These are phyloP conservation scores for Drosophila acutilabella DNA, from an alignment of 2,888 invertebrate genomes.

Conservation along the genomic window DNA sequence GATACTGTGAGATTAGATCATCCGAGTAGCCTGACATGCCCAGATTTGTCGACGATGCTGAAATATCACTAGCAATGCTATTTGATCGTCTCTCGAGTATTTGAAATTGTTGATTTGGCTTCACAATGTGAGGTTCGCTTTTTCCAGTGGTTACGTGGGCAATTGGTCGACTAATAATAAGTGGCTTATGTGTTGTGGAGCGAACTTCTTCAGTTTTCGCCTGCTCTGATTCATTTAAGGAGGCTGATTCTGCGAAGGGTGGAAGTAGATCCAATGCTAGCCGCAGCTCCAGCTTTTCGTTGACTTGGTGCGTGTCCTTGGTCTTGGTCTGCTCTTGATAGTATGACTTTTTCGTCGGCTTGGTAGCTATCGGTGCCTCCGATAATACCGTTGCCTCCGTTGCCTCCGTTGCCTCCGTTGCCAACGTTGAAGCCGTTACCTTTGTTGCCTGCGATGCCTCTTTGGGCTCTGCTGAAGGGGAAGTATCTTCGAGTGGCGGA, in stretches of 20 bases:
- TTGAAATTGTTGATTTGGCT: constrained; percentile 18
- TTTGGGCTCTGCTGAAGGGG: constrained; percentile 21
- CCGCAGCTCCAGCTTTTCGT: constrained; percentile 44
- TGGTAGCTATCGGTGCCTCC: constrained; percentile 36
- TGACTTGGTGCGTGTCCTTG: constrained; percentile 47
- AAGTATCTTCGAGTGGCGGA: constrained; percentile 62
- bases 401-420: too few relatives aligned
- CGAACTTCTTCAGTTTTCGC: constrained; percentile 19
- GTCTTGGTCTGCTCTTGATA: constrained; percentile 52
- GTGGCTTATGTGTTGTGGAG: constrained; percentile 41
- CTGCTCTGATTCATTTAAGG: constrained; percentile 22
- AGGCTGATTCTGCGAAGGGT: constrained; percentile 53
- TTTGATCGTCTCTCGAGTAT: constrained; percentile 29
- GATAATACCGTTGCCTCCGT: background rate
- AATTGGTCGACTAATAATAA: constrained; percentile 7
- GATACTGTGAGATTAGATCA: constrained; percentile 57
- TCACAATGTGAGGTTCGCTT: constrained; percentile 26
- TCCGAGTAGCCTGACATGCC: constrained; percentile 31
- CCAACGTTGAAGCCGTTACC: constrained; percentile 43
- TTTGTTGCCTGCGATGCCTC: constrained; percentile 40
- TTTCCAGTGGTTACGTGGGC: constrained; percentile 1
- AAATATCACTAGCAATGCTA: constrained; percentile 10
- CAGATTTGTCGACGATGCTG: constrained; percentile 18
- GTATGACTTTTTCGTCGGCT: constrained; percentile 68
- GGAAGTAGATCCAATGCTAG: constrained; percentile 66